Percentiles rank a stretch among this genome's conserved stretches.
Conservation (phyloP, 2,888 invertebrate species). For the Muschampia plurimacula region DNA sequence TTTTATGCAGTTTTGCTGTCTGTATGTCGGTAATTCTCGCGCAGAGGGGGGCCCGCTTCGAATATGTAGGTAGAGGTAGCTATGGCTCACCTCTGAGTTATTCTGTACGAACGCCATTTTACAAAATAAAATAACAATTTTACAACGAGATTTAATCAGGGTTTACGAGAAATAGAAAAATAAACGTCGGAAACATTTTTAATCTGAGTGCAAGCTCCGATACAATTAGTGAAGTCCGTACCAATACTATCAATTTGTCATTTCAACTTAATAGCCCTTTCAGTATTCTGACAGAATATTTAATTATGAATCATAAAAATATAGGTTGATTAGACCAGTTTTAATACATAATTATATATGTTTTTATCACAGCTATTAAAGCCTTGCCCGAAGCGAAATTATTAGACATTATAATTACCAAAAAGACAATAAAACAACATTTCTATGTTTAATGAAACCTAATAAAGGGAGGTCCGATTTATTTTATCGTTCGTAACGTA, state of each 20-base stretch:
- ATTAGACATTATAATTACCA: slow-evolving; percentile 48
- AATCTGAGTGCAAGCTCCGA: slow-evolving; percentile 36
- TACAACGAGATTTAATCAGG: slow-evolving; percentile 21
- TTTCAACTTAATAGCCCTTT: slow-evolving; percentile 47
- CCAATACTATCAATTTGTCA: slow-evolving; percentile 46
- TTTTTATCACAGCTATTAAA: slow-evolving; percentile 47
- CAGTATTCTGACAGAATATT: slow-evolving; percentile 45
- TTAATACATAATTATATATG: slow-evolving; percentile 46
- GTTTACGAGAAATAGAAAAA: slow-evolving; percentile 32
- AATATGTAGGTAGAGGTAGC: slow-evolving; percentile 43
- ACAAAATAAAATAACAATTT: slow-evolving; percentile 37
- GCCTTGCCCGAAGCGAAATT: slow-evolving; percentile 38
- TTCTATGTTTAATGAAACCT: slow-evolving; percentile 61
- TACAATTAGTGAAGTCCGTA: slow-evolving; percentile 33
- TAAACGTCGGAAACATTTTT: slow-evolving; percentile 38
- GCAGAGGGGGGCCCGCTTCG: slow-evolving; percentile 47
- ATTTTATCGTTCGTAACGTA: slow-evolving; percentile 68
- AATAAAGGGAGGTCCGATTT: slow-evolving; percentile 70
- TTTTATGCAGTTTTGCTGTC: slow-evolving; percentile 35
- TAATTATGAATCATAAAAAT: slow-evolving; percentile 48
- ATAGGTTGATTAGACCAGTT: slow-evolving; percentile 38
- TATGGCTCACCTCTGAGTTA: slow-evolving; percentile 41
- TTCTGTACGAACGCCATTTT: slow-evolving; percentile 36
- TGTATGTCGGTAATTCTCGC: slow-evolving; percentile 45
- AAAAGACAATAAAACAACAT: slow-evolving; percentile 50